Percentiles rank a stretch among this genome's conserved stretches.
phyloP scores from a whole-genome alignment of 2,888 invertebrate species.

The Margaritifera margaritifera region DNA sequence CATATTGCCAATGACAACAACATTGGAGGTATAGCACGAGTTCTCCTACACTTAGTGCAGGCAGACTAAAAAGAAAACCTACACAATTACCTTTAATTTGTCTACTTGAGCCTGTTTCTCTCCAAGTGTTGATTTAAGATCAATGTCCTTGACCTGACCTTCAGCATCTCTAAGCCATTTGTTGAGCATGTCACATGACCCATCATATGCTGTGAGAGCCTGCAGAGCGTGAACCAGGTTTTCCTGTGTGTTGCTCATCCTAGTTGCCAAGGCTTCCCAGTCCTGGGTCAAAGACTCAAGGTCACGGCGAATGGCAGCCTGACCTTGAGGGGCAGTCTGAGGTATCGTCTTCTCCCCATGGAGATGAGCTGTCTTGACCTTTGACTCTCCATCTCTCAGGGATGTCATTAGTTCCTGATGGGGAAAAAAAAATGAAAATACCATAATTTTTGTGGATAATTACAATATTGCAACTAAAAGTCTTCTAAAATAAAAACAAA shows the following conservation, averaged over 20 bases:
- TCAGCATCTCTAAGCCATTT: constrained; percentile 91
- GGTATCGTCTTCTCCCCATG: constrained; percentile 91
- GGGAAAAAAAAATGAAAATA: neutral
- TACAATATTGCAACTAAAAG: too few relatives aligned
- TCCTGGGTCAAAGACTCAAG: constrained; percentile 83
- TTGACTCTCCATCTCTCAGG: constrained; percentile 73
- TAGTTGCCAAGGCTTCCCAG: constrained; percentile 91
- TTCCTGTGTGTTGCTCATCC: constrained; percentile 86
- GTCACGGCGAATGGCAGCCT: constrained; percentile 92
- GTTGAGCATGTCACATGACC: constrained; percentile 83
- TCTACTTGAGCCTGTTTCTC: constrained; percentile 86
- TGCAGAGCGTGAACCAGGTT: constrained; percentile 91
- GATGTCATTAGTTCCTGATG: constrained; percentile 62
- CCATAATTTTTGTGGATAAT: too few relatives aligned
- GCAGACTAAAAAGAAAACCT: neutral
- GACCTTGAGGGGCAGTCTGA: constrained; percentile 93
- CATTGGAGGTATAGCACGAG: too few relatives aligned
- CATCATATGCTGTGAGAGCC: constrained; percentile 82
- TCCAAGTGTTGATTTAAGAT: constrained; percentile 86
- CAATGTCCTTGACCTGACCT: constrained; percentile 86
- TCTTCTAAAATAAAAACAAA: too few relatives aligned
- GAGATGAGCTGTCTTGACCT: constrained; percentile 87
- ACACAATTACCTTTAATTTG: constrained; percentile 78
- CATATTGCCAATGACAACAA: too few relatives aligned
- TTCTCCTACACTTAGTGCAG: too few relatives aligned